These are phyloP conservation scores for Heliconius himera DNA, from an alignment of 1,140 invertebrate genomes.

Conservation along the genomic window DNA sequence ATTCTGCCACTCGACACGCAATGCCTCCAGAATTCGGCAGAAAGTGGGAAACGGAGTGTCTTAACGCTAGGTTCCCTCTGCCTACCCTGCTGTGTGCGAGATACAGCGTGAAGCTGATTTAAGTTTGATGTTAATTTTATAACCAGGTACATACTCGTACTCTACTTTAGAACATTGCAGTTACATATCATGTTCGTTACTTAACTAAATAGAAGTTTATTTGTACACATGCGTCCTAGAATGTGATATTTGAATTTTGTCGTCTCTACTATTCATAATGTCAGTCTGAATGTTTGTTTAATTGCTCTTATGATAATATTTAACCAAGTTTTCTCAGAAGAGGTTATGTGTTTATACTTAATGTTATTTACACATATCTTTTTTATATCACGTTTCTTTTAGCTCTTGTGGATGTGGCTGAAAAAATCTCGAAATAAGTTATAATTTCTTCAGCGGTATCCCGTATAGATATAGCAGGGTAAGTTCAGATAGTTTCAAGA, in stretches of 20 bases:
- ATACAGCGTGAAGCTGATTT: no score
- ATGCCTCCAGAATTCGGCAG: no score
- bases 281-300: neutral
- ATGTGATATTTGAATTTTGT: conserved; percentile 9
- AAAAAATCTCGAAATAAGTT: neutral
- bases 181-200: neutral
- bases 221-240: conserved; percentile 10
- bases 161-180: neutral
- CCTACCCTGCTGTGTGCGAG: no score
- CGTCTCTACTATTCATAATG: neutral
- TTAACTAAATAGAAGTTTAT: conserved; percentile 10
- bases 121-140: no score
- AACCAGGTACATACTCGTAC: neutral
- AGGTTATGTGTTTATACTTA: neutral
- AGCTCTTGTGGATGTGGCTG: neutral
- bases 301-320: conserved; percentile 12
- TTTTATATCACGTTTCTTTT: neutral
- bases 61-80: no score
- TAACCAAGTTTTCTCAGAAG: neutral
- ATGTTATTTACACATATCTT: neutral
- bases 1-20: no score
- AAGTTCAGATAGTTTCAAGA: no score
- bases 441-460: no score
- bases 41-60: no score
- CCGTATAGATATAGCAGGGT: no score